Conservation (phyloP, 2,888 invertebrate species). For the Aporophyla nigra region DNA sequence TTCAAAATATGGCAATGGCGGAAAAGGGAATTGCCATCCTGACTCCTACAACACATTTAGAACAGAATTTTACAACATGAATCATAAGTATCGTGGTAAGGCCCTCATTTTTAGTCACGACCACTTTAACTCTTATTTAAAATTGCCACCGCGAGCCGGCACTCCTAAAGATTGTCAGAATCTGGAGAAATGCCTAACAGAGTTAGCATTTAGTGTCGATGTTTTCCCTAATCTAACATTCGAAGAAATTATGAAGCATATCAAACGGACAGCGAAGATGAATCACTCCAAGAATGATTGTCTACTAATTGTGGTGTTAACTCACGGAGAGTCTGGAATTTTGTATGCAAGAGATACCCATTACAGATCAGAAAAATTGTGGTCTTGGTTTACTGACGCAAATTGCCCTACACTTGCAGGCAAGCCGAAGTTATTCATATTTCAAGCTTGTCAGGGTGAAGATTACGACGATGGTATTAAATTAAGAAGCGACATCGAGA, state of each 20-base stretch:
- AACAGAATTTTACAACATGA: constrained; percentile 95
- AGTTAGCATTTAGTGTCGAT: constrained; percentile 93
- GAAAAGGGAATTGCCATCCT: neutral
- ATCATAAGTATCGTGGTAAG: constrained; percentile 94
- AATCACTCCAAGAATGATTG: constrained; percentile 97
- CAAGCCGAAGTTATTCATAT: constrained; percentile 94
- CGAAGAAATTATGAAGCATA: constrained; percentile 92
- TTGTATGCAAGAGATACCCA: constrained; percentile 96
- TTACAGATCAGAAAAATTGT: constrained; percentile 95
- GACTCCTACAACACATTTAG: neutral
- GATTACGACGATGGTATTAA: constrained; percentile 95
- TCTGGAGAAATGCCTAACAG: constrained; percentile 91
- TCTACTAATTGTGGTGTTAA: constrained; percentile 95
- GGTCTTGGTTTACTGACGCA: constrained; percentile 95
- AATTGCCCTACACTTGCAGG: constrained; percentile 96
- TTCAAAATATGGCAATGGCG: constrained; percentile 4
- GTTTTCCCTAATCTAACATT: constrained; percentile 93
- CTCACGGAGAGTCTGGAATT: constrained; percentile 97
- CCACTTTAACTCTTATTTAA: constrained; percentile 92
- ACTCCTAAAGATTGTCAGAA: constrained; percentile 96
- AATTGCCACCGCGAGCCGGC: constrained; percentile 93
- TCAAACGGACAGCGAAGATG: constrained; percentile 92
- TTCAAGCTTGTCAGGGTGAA: constrained; percentile 98
- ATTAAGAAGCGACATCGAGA: constrained; percentile 88
- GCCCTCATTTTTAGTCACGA: constrained; percentile 98